These are phyloP conservation scores for Myotis pilosus DNA, from an alignment of 2,797 vertebrate species.

Conservation along the genomic window DNA sequence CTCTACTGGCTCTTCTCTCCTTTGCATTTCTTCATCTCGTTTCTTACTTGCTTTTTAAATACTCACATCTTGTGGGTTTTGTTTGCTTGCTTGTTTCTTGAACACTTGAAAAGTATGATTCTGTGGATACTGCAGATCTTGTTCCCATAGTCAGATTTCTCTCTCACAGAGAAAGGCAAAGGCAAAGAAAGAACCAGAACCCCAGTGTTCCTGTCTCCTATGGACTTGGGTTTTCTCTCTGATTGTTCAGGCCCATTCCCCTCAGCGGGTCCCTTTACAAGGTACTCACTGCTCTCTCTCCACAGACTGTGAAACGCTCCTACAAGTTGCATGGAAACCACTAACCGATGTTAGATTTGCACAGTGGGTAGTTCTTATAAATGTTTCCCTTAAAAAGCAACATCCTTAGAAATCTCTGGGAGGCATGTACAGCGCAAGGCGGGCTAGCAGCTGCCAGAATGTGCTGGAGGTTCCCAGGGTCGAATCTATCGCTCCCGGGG, in stretches of 20 bases:
- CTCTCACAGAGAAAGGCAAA: neutral
- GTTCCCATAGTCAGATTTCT: neutral
- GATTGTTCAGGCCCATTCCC: neutral
- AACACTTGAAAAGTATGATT: neutral
- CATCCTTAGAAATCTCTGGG: conserved; percentile 54
- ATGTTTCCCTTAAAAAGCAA: conserved; percentile 71
- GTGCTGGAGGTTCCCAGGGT: conserved; percentile 51
- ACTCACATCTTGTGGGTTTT: neutral
- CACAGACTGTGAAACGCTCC: neutral
- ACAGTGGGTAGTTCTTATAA: conserved; percentile 69
- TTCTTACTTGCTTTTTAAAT: neutral
- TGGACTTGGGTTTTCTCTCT: neutral
- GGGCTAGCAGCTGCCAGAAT: neutral
- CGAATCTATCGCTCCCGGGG: conserved; percentile 71
- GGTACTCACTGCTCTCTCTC: conserved; percentile 43
- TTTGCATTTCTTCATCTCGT: neutral
- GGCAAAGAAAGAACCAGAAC: neutral
- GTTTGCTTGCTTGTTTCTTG: neutral
- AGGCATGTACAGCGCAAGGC: conserved; percentile 47
- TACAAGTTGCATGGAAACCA: conserved; percentile 49
- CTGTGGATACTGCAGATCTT: neutral
- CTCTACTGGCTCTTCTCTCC: neutral
- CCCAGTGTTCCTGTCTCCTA: neutral
- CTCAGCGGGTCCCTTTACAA: neutral
- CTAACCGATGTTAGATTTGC: conserved; percentile 71